Evolutionary conservation across 2,888 invertebrate species (phyloP).

Genomic region (Drosophila nr. perissopoda): DNA sequence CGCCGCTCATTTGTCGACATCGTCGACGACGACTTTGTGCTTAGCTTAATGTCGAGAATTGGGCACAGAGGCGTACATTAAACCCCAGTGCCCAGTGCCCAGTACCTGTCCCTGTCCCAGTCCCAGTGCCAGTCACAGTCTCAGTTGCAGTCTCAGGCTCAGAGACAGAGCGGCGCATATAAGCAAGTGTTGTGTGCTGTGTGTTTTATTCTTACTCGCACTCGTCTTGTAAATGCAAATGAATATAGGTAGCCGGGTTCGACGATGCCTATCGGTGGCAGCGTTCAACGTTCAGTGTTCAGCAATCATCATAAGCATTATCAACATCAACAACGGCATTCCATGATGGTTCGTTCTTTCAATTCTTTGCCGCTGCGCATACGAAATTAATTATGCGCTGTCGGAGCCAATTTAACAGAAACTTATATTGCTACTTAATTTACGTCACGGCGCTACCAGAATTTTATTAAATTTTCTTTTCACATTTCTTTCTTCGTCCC

Average conservation of each 20-base stretch:
- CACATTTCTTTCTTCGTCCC: conserved; percentile 18
- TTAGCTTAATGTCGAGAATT: conserved; percentile 57
- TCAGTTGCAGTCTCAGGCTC: conserved; percentile 12
- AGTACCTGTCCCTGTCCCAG: conserved; percentile 2
- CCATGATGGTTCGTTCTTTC: conserved; percentile 65
- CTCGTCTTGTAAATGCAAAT: conserved; percentile 56
- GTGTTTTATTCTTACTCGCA: conserved; percentile 6
- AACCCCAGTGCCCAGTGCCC: conserved; percentile 46
- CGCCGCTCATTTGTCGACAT: conserved; percentile 56
- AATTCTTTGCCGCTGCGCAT: conserved; percentile 66
- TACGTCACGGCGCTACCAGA: conserved; percentile 78
- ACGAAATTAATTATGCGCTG: conserved; percentile 78
- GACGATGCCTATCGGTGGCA: conserved; percentile 56
- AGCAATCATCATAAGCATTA: conserved; percentile 67
- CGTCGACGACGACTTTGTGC: conserved; percentile 17
- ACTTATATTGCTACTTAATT: conserved; percentile 78
- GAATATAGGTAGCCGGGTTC: conserved; percentile 33
- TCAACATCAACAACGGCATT: conserved; percentile 67
- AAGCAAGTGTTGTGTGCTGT: conserved; percentile 28
- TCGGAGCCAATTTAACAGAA: conserved; percentile 74
- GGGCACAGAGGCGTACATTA: conserved; percentile 69
- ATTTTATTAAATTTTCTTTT: conserved; percentile 45
- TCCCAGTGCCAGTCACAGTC: conserved; percentile 17
- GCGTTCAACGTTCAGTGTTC: conserved; percentile 27
- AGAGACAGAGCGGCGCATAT: conserved; percentile 40